A percentile compares a stretch with the other conserved stretches of the same genome.
These are phyloP conservation scores for Pterostichus madidus DNA, from an alignment of 2,888 invertebrate genomes.

Conservation along the genomic window DNA sequence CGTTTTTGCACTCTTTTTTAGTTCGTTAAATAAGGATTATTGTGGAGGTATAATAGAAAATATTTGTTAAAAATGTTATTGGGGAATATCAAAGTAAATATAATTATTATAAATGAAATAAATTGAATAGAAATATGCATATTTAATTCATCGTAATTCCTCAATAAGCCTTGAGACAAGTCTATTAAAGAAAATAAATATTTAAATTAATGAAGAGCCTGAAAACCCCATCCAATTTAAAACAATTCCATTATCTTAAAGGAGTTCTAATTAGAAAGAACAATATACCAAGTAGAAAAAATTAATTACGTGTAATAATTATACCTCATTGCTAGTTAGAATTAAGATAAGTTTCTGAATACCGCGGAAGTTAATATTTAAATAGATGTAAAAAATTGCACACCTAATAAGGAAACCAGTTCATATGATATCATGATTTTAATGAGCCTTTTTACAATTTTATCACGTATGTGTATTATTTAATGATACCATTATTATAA, in stretches of 20 bases:
- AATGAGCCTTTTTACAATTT: constrained; percentile 37
- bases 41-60: no score
- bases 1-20: no score
- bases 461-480: constrained; percentile 27
- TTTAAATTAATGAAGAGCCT: constrained; percentile 39
- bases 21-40: no score
- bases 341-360: constrained; percentile 24
- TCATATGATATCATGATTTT: constrained; percentile 25
- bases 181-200: constrained; percentile 34
- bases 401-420: constrained; percentile 34
- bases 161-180: constrained; percentile 11
- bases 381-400: constrained; percentile 22
- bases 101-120: no score
- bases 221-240: constrained; percentile 29
- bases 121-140: no score
- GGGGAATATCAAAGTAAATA: no score
- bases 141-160: no score
- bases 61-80: no score
- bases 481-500: constrained; percentile 44
- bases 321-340: neutral
- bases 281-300: constrained; percentile 13
- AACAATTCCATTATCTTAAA: constrained; percentile 10
- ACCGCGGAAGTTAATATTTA: constrained; percentile 40
- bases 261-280: constrained; percentile 38
- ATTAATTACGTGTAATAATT: constrained; percentile 35